A percentile compares a stretch with the other conserved stretches of the same genome.
Conservation (phyloP, 1,140 invertebrate genomes). For the Zophobas atratus region DNA sequence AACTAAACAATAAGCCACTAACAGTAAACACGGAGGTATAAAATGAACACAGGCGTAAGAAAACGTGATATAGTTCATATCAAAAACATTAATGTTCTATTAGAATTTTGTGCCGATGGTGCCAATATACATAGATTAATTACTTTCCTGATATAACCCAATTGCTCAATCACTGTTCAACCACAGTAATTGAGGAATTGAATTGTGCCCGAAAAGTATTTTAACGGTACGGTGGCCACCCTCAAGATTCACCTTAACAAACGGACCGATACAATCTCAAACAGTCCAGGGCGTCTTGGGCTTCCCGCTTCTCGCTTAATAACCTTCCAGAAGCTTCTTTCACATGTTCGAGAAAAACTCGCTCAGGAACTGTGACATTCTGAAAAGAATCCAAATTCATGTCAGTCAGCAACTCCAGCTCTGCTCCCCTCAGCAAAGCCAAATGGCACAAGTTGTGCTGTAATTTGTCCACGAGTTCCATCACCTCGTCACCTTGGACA, state of each 20-base stretch:
- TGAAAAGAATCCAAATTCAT: slow-evolving; percentile 88
- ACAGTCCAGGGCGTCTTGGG: slow-evolving; percentile 87
- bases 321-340: slow-evolving; percentile 88
- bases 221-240: slow-evolving; percentile 51
- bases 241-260: slow-evolving; percentile 6
- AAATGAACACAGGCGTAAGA: no score
- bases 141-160: no score
- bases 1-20: no score
- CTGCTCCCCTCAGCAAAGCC: slow-evolving; percentile 84
- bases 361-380: slow-evolving; percentile 85
- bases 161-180: neutral
- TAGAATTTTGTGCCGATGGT: slow-evolving; percentile 37
- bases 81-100: slow-evolving; percentile 8
- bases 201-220: slow-evolving; percentile 51
- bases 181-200: slow-evolving; percentile 54
- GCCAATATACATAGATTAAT: neutral
- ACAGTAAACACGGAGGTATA: no score
- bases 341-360: slow-evolving; percentile 84
- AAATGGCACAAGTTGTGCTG: slow-evolving; percentile 86
- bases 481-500: slow-evolving; percentile 70
- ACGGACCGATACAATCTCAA: slow-evolving; percentile 69
- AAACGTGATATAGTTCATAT: no score
- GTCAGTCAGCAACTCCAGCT: slow-evolving; percentile 85
- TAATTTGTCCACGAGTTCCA: slow-evolving; percentile 79
- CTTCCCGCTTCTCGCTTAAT: slow-evolving; percentile 85